Conservation (phyloP, 1,140 invertebrate species). For the Diploscapter pachys region DNA sequence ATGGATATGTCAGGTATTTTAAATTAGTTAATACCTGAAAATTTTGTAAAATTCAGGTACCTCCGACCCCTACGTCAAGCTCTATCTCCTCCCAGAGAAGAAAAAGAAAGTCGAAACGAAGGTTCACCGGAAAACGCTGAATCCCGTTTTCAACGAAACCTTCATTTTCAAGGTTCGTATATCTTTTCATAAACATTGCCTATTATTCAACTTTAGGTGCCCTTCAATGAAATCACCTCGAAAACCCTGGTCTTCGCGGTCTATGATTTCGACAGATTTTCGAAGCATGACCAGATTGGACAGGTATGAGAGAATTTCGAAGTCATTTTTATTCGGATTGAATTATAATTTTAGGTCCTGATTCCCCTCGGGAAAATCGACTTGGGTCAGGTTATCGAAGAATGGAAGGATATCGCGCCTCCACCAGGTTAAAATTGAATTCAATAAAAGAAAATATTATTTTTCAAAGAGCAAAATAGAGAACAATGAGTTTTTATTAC, state of each 20-base stretch:
- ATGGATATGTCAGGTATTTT: constrained; percentile 83
- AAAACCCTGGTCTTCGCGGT: constrained; percentile 98
- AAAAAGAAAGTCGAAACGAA: constrained; percentile 99
- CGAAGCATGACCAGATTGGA: constrained; percentile 99
- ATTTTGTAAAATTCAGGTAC: background rate
- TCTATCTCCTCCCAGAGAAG: constrained; percentile 81
- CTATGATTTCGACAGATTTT: constrained; percentile 99
- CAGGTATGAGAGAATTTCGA: constrained; percentile 63
- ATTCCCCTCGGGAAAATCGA: constrained; percentile 95
- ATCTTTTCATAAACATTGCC: background rate
- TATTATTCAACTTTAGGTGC: constrained; percentile 68
- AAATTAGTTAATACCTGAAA: too few species aligned
- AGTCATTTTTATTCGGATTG: too few species aligned
- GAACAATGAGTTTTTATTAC: too few species aligned
- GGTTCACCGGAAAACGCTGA: constrained; percentile 96
- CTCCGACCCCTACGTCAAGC: constrained; percentile 87
- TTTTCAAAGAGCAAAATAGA: too few species aligned
- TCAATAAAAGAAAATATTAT: too few species aligned
- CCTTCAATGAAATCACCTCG: constrained; percentile 94
- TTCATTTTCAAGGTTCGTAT: constrained; percentile 90
- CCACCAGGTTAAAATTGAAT: constrained; percentile 85
- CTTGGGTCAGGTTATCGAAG: constrained; percentile 95
- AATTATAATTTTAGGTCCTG: constrained; percentile 69
- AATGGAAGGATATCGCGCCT: constrained; percentile 94
- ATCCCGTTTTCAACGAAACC: constrained; percentile 97